A percentile compares a stretch with the other conserved stretches of the same genome.
Conservation (phyloP, 2,888 invertebrate species). For the Tipula vernalis region DNA sequence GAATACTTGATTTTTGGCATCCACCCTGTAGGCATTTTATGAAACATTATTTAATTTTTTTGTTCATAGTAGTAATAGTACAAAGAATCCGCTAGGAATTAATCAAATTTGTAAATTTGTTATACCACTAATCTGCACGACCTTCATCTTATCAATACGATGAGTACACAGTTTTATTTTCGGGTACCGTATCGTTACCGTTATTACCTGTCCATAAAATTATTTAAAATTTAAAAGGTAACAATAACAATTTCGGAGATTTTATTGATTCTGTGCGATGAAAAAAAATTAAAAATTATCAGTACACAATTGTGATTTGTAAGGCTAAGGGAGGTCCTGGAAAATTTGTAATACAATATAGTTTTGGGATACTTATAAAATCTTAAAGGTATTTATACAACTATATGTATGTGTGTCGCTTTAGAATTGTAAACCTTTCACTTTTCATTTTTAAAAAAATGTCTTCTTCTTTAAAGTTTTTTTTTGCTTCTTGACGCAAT, state of each 20-base stretch:
- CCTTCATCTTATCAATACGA: neutral
- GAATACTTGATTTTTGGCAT: no score
- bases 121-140: no score
- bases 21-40: no score
- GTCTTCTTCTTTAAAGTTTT: neutral
- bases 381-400: neutral
- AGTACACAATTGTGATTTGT: neutral
- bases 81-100: no score
- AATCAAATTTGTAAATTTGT: no score
- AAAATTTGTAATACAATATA: neutral
- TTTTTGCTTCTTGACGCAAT: no score
- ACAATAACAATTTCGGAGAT: neutral
- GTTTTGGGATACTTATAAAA: neutral
- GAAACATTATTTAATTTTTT: no score
- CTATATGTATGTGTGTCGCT: neutral
- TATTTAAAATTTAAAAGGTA: neutral
- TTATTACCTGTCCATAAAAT: neutral
- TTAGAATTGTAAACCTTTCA: neutral
- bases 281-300: neutral
- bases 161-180: no score
- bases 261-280: neutral
- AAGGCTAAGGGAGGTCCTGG: neutral
- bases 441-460: neutral
- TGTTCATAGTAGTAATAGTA: no score
- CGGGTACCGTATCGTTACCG: neutral